Percentiles rank a stretch among this genome's conserved stretches.
Evolutionary conservation across 1,140 invertebrate genomes (phyloP).

Genomic region (Neodiprion lecontei): DNA sequence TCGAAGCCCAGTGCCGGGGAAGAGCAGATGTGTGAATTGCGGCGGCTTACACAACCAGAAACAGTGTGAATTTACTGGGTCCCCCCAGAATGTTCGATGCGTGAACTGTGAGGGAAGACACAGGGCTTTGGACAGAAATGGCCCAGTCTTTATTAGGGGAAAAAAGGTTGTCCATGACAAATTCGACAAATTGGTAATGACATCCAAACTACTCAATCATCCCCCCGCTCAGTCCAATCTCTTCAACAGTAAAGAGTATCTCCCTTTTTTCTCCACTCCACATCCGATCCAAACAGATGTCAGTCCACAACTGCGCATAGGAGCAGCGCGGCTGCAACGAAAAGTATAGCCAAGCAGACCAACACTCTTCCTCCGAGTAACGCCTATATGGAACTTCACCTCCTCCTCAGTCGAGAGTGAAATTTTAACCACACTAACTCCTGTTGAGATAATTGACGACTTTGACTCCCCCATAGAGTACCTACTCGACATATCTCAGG

Average conservation of each 20-base stretch:
- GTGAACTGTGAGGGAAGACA: constrained; percentile 13
- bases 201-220: neutral
- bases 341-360: neutral
- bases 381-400: neutral
- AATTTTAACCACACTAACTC: no score
- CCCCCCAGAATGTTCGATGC: constrained; percentile 3
- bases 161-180: neutral
- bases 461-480: no score
- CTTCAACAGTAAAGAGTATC: neutral
- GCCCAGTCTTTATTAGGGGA: constrained; percentile 1
- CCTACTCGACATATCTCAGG: no score
- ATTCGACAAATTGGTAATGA: neutral
- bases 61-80: neutral
- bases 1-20: neutral
- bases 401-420: no score
- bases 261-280: neutral
- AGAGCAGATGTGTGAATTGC: constrained; percentile 1
- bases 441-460: no score
- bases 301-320: no score
- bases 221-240: neutral
- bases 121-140: neutral
- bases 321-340: neutral
- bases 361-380: neutral
- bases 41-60: neutral
- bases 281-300: no score